Conservation (phyloP, 53 echinoderm and acorn worm species). For the Luidia sarsii region DNA sequence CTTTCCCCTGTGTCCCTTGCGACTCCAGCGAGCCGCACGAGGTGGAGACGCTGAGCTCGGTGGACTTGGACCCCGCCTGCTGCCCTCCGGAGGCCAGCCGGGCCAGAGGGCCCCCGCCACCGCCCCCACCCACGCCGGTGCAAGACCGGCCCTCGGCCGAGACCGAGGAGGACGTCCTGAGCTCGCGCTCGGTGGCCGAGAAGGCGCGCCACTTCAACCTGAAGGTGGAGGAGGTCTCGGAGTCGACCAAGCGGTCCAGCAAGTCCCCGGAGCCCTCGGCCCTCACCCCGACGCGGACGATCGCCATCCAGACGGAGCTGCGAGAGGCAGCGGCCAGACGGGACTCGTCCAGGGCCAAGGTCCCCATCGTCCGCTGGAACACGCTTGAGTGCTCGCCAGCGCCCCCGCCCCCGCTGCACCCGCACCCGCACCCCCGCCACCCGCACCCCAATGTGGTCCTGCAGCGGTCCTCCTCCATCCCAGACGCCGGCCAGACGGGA, state of each 20-base stretch:
- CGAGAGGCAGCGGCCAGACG: neutral
- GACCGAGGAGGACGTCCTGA: slow-evolving; percentile 22
- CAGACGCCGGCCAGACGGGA: slow-evolving; percentile 7
- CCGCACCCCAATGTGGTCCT: neutral
- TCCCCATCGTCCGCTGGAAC: slow-evolving; percentile 42
- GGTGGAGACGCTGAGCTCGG: slow-evolving; percentile 40
- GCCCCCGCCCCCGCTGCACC: neutral
- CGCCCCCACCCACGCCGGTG: slow-evolving; percentile 7
- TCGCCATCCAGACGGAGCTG: slow-evolving; percentile 62
- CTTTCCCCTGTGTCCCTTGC: neutral
- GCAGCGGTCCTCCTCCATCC: slow-evolving; percentile 30
- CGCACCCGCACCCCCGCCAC: too few species aligned
- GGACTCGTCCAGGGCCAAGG: neutral
- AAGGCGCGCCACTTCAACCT: slow-evolving; percentile 48
- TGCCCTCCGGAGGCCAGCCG: too few species aligned
- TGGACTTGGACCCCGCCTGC: slow-evolving; percentile 36
- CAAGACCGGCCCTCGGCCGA: neutral
- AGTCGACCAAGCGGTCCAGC: slow-evolving; percentile 1
- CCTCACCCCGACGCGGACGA: slow-evolving; percentile 52
- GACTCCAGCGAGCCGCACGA: slow-evolving; percentile 57
- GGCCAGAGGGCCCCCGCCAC: slow-evolving; percentile 30
- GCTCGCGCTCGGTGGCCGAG: slow-evolving; percentile 46
- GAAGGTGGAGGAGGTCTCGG: slow-evolving; percentile 42
- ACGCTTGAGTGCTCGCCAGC: neutral
- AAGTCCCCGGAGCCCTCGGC: slow-evolving; percentile 2